A percentile compares a stretch with the other conserved stretches of the same genome.
phyloP scores from a whole-genome alignment of 1,140 invertebrate genomes.

The Reticulitermes speratus region DNA sequence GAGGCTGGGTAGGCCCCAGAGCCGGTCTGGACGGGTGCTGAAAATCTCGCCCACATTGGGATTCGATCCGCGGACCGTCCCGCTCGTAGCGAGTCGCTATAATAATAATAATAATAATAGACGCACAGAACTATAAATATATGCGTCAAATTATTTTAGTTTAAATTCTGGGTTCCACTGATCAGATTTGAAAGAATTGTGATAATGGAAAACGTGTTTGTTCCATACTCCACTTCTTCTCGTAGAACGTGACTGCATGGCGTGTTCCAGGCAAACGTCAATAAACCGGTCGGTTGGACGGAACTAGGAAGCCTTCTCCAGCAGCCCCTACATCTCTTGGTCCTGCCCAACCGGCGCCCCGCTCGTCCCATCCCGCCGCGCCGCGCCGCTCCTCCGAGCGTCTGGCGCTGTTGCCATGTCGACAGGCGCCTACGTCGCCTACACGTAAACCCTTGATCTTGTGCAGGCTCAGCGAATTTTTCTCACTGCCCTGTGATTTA shows the following conservation, averaged over 20 bases:
- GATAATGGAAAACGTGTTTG: neutral
- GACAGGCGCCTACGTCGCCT: neutral
- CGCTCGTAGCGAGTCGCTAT: too few species aligned
- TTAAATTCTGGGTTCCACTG: too few species aligned
- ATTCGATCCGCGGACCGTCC: too few species aligned
- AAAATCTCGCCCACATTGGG: too few species aligned
- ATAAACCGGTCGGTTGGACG: neutral
- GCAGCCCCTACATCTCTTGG: constrained; percentile 1
- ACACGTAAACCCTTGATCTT: neutral
- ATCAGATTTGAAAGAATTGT: too few species aligned
- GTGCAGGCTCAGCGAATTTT: neutral
- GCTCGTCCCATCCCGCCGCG: neutral
- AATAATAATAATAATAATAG: too few species aligned
- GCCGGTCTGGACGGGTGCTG: too few species aligned
- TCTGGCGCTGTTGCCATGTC: constrained; percentile 16
- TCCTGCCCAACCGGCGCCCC: neutral
- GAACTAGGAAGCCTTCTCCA: neutral
- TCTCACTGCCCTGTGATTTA: neutral
- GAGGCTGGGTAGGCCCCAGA: too few species aligned
- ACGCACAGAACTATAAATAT: too few species aligned
- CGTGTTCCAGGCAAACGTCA: neutral
- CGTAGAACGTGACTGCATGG: neutral
- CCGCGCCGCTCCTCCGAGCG: neutral
- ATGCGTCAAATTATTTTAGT: too few species aligned
- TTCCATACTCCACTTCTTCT: neutral